Percentiles rank a stretch among this genome's conserved stretches.
Conservation (phyloP, 1,140 invertebrate species). For the Drosophila mojavensis region DNA sequence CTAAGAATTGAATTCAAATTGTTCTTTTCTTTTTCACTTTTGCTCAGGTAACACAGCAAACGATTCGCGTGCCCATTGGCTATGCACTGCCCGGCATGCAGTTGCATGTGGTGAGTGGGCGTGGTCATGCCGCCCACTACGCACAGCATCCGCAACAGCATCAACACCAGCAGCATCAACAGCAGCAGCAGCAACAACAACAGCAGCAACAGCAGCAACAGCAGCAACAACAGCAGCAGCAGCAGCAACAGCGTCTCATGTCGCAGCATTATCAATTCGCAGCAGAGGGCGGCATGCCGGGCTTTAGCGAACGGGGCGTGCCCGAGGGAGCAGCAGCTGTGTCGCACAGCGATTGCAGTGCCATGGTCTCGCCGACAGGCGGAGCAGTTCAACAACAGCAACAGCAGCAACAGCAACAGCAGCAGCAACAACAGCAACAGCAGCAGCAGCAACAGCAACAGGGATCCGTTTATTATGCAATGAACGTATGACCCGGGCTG, state of each 20-base stretch:
- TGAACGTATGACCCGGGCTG: conserved; percentile 85
- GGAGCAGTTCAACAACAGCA: conserved; percentile 30
- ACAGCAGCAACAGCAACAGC: no score
- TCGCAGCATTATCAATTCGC: conserved; percentile 77
- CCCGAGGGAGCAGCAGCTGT: conserved; percentile 87
- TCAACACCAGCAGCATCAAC: conserved; percentile 53
- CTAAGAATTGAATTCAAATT: no score
- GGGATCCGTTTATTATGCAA: conserved; percentile 84
- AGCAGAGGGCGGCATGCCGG: conserved; percentile 82
- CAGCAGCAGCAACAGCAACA: conserved; percentile 51
- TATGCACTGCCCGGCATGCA: conserved; percentile 83
- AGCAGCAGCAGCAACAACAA: conserved; percentile 16
- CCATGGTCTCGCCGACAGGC: conserved; percentile 84
- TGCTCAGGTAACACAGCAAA: conserved; percentile 83
- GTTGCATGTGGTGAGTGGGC: conserved; percentile 84
- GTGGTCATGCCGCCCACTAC: conserved; percentile 77
- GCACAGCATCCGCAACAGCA: conserved; percentile 75
- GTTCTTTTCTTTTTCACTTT: neutral
- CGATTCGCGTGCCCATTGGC: conserved; percentile 83
- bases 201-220: conserved; percentile 45
- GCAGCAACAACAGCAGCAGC: conserved; percentile 55
- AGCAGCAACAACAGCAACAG: conserved; percentile 47
- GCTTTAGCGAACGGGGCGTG: conserved; percentile 86
- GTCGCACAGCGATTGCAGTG: conserved; percentile 84
- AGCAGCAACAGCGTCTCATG: conserved; percentile 68